phyloP scores from a whole-genome alignment of 1,140 invertebrate genomes.

The Drosophila grimshawi region DNA sequence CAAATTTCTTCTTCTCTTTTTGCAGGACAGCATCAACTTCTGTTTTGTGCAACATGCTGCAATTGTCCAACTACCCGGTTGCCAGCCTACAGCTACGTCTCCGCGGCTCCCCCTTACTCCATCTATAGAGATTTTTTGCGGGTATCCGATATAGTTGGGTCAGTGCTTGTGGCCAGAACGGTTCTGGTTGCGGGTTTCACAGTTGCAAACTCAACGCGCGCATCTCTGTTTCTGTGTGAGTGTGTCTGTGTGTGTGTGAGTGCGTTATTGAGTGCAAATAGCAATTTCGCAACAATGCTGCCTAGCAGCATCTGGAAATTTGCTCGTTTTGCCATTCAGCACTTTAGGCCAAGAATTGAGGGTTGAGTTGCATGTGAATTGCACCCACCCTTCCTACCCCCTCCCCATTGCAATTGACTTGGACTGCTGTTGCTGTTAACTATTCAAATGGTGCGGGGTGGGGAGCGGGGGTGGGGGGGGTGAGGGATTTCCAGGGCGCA shows the following conservation, averaged over 20 bases:
- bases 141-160: constrained; percentile 84
- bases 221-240: background rate
- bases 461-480: constrained; percentile 9
- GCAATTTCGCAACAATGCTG: constrained; percentile 83
- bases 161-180: constrained; percentile 84
- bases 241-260: constrained; percentile 21
- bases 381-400: background rate
- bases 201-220: background rate
- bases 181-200: constrained; percentile 75
- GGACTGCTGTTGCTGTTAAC: constrained; percentile 21
- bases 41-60: constrained; percentile 51
- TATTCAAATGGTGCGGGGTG: constrained; percentile 26
- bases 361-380: constrained; percentile 23
- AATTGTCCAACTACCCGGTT: constrained; percentile 56
- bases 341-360: constrained; percentile 70
- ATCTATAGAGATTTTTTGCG: constrained; percentile 76
- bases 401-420: constrained; percentile 53
- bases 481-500: constrained; percentile 37
- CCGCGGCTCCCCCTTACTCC: background rate
- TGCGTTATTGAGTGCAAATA: constrained; percentile 84
- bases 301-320: constrained; percentile 57
- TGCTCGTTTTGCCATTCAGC: constrained; percentile 76
- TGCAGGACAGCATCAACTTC: constrained; percentile 27
- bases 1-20: constrained; percentile 48
- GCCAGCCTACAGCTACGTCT: background rate